Percentiles rank a stretch among this genome's conserved stretches.
Evolutionary conservation across 92 coral and sea anemone genomes (phyloP).

Genomic region (Micromussa lordhowensis): DNA sequence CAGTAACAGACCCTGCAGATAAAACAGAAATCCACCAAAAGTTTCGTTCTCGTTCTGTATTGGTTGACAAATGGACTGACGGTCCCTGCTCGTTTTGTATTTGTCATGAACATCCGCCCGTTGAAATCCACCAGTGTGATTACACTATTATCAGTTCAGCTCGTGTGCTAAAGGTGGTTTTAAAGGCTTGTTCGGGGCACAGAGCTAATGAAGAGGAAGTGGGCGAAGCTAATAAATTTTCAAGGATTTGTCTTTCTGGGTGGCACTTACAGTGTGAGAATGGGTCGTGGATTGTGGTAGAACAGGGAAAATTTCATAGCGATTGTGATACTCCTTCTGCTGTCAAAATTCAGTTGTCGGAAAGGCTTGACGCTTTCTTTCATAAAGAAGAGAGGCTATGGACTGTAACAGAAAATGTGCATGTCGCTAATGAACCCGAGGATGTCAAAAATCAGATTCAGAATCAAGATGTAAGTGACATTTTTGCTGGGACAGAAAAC

Average conservation of each 20-base stretch:
- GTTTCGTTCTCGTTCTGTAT: background rate
- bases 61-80: background rate
- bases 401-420: conserved; percentile 26
- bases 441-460: background rate
- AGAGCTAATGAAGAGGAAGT: conserved; percentile 45
- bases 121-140: conserved; percentile 25
- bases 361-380: conserved; percentile 16
- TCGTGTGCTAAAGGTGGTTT: conserved; percentile 19
- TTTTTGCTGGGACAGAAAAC: background rate
- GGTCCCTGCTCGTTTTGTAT: background rate
- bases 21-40: background rate
- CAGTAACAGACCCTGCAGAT: background rate
- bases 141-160: conserved; percentile 31
- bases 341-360: conserved; percentile 14
- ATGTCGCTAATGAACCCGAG: background rate
- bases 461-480: conserved; percentile 1
- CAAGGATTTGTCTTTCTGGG: conserved; percentile 45
- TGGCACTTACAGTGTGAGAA: conserved; percentile 26
- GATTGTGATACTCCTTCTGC: background rate
- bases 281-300: conserved; percentile 29
- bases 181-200: conserved; percentile 21
- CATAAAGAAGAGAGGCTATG: conserved; percentile 29
- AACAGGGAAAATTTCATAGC: background rate
- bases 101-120: background rate
- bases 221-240: conserved; percentile 17